phyloP scores from a whole-genome alignment of 2,797 vertebrate genomes.

The Periparus ater region DNA sequence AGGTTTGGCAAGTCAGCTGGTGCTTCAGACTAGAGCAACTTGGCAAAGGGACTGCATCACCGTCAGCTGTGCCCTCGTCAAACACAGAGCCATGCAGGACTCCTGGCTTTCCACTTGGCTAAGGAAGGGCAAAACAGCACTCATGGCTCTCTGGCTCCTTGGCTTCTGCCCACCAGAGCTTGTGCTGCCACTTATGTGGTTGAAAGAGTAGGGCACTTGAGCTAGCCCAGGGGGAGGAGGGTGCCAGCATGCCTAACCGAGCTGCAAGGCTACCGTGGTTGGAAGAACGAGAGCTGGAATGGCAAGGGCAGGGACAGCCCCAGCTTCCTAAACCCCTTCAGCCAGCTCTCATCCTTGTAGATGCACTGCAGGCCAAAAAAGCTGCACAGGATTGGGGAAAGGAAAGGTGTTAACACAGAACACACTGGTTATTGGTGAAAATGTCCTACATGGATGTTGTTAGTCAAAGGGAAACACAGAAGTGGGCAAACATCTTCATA shows the following conservation, averaged over 20 bases:
- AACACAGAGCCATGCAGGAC: accelerated
- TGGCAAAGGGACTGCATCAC: not conserved
- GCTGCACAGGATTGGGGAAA: accelerated
- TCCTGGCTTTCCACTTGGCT: not conserved
- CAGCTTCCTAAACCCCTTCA: not conserved
- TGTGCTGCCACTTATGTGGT: not conserved
- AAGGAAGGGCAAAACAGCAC: not conserved
- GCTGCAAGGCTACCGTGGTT: accelerated
- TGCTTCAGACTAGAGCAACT: not conserved
- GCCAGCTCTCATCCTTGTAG: not conserved
- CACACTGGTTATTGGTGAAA: not conserved
- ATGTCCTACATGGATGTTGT: not conserved
- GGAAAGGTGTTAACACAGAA: not conserved
- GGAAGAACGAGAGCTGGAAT: not conserved
- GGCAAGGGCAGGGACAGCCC: not conserved
- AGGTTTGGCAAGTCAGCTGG: not conserved
- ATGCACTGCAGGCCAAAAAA: not conserved
- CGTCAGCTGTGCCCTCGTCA: not conserved
- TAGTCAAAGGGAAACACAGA: not conserved
- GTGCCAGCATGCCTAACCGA: not conserved
- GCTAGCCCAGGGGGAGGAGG: not conserved
- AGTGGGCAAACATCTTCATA: not conserved
- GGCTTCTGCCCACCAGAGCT: not conserved
- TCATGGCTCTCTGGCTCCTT: not conserved
- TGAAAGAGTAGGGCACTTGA: not conserved